These are phyloP conservation scores for Tapirus terrestris DNA, from an alignment of 2,113 vertebrate species.

Conservation along the genomic window DNA sequence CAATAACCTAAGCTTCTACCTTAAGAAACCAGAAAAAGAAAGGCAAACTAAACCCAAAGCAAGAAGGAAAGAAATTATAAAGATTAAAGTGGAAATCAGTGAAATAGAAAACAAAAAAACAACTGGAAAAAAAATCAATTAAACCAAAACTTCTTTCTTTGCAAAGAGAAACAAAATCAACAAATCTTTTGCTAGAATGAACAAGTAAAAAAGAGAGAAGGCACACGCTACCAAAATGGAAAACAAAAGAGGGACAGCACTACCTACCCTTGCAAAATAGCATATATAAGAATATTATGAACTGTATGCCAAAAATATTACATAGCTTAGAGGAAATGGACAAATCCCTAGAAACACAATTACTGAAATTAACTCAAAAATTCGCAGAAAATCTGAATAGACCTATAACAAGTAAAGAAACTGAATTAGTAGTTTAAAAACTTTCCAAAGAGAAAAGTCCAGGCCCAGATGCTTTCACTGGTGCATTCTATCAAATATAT, in stretches of 20 bases:
- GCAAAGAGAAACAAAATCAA: constrained; percentile 7
- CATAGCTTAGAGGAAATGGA: not conserved
- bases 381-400: not conserved
- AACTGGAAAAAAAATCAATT: not conserved
- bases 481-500: constrained; percentile 29
- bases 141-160: constrained; percentile 22
- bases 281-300: not conserved
- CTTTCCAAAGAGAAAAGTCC: constrained; percentile 13
- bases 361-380: constrained; percentile 38
- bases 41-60: not conserved
- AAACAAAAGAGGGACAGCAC: not conserved
- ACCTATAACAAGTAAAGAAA: not conserved
- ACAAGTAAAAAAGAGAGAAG: not conserved
- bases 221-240: not conserved
- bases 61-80: not conserved
- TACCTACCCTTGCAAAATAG: not conserved
- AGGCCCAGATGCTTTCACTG: not conserved
- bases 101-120: not conserved
- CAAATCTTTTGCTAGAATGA: not conserved
- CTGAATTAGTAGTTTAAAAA: not conserved
- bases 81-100: constrained; percentile 27
- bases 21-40: not conserved
- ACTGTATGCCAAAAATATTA: not conserved
- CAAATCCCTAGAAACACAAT: not conserved
- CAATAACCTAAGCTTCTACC: not conserved